Percentiles rank a stretch among this genome's conserved stretches.
Conservation (phyloP, 1,140 invertebrate genomes). For the Neelides sp. region DNA sequence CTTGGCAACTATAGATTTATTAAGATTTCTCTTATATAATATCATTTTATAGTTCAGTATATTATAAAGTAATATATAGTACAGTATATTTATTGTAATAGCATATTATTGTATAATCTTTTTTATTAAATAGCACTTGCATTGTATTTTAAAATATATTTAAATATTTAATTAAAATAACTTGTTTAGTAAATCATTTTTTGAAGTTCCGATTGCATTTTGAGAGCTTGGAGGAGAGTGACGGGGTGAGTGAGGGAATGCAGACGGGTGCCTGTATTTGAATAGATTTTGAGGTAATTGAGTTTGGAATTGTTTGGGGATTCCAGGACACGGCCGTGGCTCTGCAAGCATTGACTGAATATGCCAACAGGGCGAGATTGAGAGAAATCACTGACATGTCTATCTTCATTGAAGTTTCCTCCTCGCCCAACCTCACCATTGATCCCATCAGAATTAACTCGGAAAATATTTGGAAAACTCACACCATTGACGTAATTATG, state of each 20-base stretch:
- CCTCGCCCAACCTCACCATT: conserved; percentile 29
- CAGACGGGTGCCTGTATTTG: not conserved
- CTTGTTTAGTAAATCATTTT: no score
- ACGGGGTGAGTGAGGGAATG: not conserved
- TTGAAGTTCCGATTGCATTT: no score
- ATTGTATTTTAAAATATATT: not conserved
- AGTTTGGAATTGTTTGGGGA: no score
- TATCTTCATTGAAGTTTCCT: conserved; percentile 39
- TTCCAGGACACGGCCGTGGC: conserved; percentile 46
- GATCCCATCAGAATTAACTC: conserved; percentile 33
- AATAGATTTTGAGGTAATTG: not conserved
- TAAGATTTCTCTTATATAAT: no score
- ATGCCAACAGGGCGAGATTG: conserved; percentile 44
- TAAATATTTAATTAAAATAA: not conserved
- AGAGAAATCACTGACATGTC: conserved; percentile 46
- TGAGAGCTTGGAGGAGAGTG: not conserved
- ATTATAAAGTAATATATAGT: no score
- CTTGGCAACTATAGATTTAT: no score
- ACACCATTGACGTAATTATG: conserved; percentile 30
- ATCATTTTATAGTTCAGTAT: no score
- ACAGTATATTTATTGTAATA: no score
- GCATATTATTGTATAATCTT: no score
- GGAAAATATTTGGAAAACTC: conserved; percentile 30
- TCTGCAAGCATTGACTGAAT: conserved; percentile 46
- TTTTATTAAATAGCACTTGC: no score